Percentiles rank a stretch among this genome's conserved stretches.
phyloP scores from a whole-genome alignment of 2,888 invertebrate genomes.

The Sthenelais limicola region DNA sequence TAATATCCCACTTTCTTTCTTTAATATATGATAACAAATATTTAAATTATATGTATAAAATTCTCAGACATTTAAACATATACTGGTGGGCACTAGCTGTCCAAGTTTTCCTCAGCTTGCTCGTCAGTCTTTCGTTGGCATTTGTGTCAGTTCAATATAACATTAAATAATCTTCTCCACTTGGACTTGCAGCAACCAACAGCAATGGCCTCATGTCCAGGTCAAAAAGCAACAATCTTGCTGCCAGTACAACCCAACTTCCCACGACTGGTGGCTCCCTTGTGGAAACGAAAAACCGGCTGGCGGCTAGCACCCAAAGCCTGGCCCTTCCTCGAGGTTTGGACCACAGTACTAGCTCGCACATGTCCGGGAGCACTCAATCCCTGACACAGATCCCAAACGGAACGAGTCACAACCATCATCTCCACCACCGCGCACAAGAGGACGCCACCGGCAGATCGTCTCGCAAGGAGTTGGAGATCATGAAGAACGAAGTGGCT shows the following conservation, averaged over 20 bases:
- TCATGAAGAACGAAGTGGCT: constrained; percentile 72
- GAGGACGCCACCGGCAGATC: background rate
- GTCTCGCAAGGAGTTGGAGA: constrained; percentile 56
- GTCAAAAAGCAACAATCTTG: constrained; percentile 14
- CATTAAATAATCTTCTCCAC: no score
- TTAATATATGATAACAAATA: no score
- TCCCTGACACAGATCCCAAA: constrained; percentile 13
- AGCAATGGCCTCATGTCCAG: constrained; percentile 30
- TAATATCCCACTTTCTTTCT: no score
- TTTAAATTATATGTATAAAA: no score
- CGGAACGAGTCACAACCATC: no score
- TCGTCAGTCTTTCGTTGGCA: no score
- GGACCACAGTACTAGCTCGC: no score
- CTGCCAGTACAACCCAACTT: constrained; percentile 26
- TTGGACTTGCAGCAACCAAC: constrained; percentile 1
- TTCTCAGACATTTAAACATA: no score
- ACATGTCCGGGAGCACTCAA: constrained; percentile 23
- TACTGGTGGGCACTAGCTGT: no score
- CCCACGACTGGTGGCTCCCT: background rate
- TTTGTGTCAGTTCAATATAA: no score
- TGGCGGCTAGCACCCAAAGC: constrained; percentile 17
- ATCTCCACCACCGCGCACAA: background rate
- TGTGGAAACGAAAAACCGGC: background rate
- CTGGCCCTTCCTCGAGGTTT: constrained; percentile 2
- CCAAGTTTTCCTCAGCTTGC: no score